phyloP scores from a whole-genome alignment of 2,888 invertebrate genomes.

The Agriopis leucophaearia region DNA sequence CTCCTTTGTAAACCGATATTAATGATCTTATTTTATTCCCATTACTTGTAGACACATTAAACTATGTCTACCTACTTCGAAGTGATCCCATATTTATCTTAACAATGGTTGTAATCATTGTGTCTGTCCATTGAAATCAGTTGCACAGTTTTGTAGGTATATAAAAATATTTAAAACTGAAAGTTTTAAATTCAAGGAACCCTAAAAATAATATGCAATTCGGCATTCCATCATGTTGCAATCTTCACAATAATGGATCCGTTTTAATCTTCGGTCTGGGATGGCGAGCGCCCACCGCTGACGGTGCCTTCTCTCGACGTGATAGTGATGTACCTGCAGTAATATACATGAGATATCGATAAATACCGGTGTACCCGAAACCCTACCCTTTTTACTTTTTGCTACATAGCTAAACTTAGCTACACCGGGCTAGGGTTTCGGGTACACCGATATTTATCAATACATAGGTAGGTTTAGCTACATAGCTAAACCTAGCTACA shows the following conservation, averaged over 20 bases:
- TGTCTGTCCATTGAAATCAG: not conserved
- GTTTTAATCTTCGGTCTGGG: constrained; percentile 77
- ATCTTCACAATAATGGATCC: constrained; percentile 81
- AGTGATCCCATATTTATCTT: not conserved
- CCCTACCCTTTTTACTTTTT: no score
- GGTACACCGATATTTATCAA: no score
- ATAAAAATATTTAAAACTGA: not conserved
- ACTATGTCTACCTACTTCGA: not conserved
- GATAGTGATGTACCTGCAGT: constrained; percentile 52
- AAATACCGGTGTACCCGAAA: constrained; percentile 16
- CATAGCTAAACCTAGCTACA: no score
- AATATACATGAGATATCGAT: constrained; percentile 43
- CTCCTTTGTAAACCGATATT: no score
- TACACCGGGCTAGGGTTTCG: no score
- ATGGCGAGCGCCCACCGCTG: constrained; percentile 60
- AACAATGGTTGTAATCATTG: no score
- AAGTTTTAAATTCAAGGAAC: constrained; percentile 48
- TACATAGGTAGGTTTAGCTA: no score
- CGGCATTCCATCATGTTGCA: constrained; percentile 77
- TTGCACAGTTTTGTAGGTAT: not conserved
- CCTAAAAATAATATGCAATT: constrained; percentile 75
- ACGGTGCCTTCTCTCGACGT: constrained; percentile 62
- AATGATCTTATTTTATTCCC: no score
- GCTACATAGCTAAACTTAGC: no score
- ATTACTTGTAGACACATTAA: no score